Evolutionary conservation across 2,113 vertebrate genomes (phyloP).

Genomic region (Aythya baeri): DNA sequence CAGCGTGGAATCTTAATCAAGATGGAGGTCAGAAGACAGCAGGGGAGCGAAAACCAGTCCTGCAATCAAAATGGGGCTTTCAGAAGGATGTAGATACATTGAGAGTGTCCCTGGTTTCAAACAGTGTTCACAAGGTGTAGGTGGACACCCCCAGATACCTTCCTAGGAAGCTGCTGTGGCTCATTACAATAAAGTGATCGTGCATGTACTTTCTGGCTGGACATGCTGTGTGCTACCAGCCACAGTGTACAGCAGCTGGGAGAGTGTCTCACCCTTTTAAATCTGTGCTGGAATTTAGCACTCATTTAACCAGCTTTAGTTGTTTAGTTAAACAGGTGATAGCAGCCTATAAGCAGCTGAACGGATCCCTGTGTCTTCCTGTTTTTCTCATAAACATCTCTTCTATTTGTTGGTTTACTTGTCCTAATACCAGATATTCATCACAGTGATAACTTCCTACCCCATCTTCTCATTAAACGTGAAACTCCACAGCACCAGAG

Average conservation of each 20-base stretch:
- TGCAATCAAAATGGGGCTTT: slow-evolving; percentile 6
- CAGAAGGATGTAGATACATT: background rate
- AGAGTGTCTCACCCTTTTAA: background rate
- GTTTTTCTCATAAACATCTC: background rate
- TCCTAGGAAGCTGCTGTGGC: background rate
- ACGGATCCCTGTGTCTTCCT: background rate
- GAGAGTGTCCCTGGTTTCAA: background rate
- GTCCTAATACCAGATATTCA: background rate
- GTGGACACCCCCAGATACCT: background rate
- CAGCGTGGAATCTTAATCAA: background rate
- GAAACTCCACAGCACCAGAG: background rate
- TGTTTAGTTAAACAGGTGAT: background rate
- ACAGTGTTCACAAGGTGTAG: background rate
- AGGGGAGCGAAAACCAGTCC: background rate
- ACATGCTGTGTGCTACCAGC: background rate
- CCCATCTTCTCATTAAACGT: background rate
- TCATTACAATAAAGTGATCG: background rate
- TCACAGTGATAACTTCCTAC: background rate
- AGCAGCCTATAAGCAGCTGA: background rate
- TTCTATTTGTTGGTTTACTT: background rate
- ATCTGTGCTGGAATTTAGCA: background rate
- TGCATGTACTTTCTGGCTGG: background rate
- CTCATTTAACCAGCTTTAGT: background rate
- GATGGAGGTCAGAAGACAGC: slow-evolving; percentile 12
- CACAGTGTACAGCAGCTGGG: rapidly evolving